phyloP scores from a whole-genome alignment of 2,113 vertebrate genomes.

The Nibea albiflora region DNA sequence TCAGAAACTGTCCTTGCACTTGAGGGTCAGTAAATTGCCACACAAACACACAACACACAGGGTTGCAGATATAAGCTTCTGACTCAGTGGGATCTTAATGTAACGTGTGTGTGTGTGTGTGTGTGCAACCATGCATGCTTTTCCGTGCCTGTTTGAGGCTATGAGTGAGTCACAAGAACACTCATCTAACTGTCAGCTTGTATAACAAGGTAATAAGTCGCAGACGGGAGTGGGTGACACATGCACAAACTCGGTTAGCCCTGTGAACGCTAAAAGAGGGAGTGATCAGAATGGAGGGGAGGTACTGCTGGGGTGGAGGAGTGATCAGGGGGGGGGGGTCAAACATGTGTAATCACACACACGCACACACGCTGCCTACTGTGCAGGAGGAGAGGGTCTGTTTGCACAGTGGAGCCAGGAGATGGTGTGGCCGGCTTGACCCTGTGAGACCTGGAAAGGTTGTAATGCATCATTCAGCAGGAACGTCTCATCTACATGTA shows the following conservation, averaged over 20 bases:
- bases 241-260: slow-evolving; percentile 59
- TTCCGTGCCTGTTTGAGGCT: slow-evolving; percentile 12
- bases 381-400: slow-evolving; percentile 62
- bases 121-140: slow-evolving; percentile 10
- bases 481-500: slow-evolving; percentile 31
- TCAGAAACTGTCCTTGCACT: slow-evolving; percentile 27
- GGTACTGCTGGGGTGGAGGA: not conserved
- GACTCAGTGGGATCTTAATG: slow-evolving; percentile 32
- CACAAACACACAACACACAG: slow-evolving; percentile 26
- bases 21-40: slow-evolving; percentile 26
- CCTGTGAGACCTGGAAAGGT: slow-evolving; percentile 72
- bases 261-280: slow-evolving; percentile 40
- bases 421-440: slow-evolving; percentile 45
- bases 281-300: slow-evolving; percentile 48
- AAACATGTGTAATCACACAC: slow-evolving; percentile 45
- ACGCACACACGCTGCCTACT: slow-evolving; percentile 63
- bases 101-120: slow-evolving; percentile 6
- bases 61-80: slow-evolving; percentile 12
- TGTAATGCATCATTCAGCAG: slow-evolving; percentile 62
- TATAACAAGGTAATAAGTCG: slow-evolving; percentile 52
- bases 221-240: slow-evolving; percentile 52
- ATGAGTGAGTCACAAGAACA: slow-evolving; percentile 60
- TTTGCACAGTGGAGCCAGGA: slow-evolving; percentile 64
- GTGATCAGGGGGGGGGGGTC: not conserved
- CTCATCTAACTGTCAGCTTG: slow-evolving; percentile 53